Evolutionary conservation across 2,113 vertebrate species (phyloP).

Genomic region (Mesembrinibis cayennensis): DNA sequence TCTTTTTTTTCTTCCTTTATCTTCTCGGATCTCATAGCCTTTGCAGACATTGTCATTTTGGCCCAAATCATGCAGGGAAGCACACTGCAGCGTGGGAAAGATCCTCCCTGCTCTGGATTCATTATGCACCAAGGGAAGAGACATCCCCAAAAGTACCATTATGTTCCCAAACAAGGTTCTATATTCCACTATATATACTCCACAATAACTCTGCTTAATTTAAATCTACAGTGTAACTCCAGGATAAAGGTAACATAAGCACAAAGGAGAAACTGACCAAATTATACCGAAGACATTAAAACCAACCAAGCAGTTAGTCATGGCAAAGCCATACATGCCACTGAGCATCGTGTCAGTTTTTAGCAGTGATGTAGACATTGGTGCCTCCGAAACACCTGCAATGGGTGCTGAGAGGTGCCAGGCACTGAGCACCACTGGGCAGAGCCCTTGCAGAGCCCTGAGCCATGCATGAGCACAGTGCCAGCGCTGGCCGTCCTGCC

Average conservation of each 20-base stretch:
- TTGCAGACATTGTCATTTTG: background rate
- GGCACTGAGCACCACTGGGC: accelerated
- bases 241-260: background rate
- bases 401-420: background rate
- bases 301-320: background rate
- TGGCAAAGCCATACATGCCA: background rate
- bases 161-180: background rate
- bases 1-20: background rate
- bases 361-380: background rate
- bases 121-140: background rate
- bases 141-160: background rate
- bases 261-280: background rate
- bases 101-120: background rate
- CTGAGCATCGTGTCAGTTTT: background rate
- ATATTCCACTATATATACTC: background rate
- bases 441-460: background rate
- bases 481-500: background rate
- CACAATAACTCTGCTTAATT: background rate
- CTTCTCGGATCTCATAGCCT: background rate
- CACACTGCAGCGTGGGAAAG: background rate
- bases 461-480: accelerated
- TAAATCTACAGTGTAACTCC: background rate
- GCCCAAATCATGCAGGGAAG: background rate
- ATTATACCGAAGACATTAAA: background rate
- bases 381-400: accelerated